phyloP scores from a whole-genome alignment of 1,140 invertebrate species.

The Neelides sp. region DNA sequence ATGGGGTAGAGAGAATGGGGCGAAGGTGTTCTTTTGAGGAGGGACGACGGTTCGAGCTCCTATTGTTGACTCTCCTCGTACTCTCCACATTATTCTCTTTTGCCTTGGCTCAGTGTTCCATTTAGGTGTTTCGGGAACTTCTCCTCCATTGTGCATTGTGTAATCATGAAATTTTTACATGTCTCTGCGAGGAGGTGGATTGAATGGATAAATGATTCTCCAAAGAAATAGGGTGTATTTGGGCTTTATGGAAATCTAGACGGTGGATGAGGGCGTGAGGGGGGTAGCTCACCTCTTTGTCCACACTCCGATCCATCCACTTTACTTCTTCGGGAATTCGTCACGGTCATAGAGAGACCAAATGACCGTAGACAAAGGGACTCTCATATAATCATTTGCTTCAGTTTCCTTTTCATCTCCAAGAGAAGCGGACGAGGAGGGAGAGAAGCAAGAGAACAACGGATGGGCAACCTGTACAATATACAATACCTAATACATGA shows the following conservation, averaged over 20 bases:
- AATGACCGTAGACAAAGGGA: conserved; percentile 23
- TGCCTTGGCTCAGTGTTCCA: too few species aligned
- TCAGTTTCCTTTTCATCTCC: conserved; percentile 16
- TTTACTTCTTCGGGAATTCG: conserved; percentile 8
- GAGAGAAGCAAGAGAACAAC: not conserved
- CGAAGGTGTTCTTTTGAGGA: too few species aligned
- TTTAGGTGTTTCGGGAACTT: not conserved
- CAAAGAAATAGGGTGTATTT: not conserved
- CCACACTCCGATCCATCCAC: not conserved
- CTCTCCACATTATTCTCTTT: too few species aligned
- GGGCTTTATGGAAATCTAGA: too few species aligned
- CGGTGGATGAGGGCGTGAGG: not conserved
- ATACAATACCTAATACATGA: too few species aligned
- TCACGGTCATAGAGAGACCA: conserved; percentile 21
- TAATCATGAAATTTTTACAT: conserved; percentile 8
- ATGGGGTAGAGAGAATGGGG: too few species aligned
- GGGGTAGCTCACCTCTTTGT: not conserved
- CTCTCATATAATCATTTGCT: conserved; percentile 16
- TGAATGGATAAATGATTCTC: not conserved
- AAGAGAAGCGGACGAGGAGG: too few species aligned
- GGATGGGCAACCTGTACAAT: too few species aligned
- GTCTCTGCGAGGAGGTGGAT: not conserved
- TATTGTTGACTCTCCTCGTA: too few species aligned
- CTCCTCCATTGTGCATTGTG: not conserved
- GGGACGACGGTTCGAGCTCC: too few species aligned